Evolutionary conservation across 2,113 vertebrate genomes (phyloP).

Genomic region (Struthidea cinerea): DNA sequence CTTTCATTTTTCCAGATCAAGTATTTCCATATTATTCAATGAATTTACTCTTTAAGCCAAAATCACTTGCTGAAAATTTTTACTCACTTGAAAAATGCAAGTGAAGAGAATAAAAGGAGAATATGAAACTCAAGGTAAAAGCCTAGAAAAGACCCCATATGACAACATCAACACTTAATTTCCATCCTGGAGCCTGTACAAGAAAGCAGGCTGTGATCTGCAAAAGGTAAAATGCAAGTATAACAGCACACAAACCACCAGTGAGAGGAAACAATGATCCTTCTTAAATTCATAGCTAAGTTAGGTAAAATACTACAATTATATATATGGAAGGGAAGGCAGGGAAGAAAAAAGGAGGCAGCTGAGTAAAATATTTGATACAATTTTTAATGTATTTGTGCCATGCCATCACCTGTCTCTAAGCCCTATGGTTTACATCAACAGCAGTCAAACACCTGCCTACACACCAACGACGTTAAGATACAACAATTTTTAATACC

Average conservation of each 20-base stretch:
- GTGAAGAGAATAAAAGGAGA: background rate
- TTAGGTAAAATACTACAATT: background rate
- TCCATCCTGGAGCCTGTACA: background rate
- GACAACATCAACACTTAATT: background rate
- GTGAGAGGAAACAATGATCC: background rate
- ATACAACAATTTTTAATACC: background rate
- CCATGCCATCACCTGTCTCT: background rate
- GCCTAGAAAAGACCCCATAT: background rate
- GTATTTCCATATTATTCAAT: background rate
- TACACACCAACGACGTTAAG: background rate
- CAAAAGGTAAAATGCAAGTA: background rate
- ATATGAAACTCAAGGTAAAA: background rate
- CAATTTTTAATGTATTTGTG: background rate
- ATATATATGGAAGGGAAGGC: background rate
- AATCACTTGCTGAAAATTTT: background rate
- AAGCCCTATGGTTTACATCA: background rate
- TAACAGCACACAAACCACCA: background rate
- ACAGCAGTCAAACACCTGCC: background rate
- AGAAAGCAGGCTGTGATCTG: background rate
- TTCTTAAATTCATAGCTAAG: background rate
- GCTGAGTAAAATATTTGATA: background rate
- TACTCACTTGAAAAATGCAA: background rate
- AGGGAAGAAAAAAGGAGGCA: background rate
- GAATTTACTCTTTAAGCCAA: background rate
- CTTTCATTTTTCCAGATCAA: background rate